These are phyloP conservation scores for Zhengitettix transpicula DNA, from an alignment of 2,888 invertebrate genomes.

Conservation along the genomic window DNA sequence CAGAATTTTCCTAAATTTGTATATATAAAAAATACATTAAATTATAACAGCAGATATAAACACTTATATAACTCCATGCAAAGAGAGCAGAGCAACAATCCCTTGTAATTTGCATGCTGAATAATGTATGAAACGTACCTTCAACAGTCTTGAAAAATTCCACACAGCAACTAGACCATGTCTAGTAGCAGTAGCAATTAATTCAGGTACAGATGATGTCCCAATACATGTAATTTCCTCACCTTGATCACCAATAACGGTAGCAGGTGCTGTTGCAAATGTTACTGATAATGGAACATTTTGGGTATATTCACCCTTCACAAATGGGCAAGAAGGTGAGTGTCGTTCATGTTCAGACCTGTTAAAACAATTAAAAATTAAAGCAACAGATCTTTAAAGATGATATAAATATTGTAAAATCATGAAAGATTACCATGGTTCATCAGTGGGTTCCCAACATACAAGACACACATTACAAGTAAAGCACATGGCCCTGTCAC, in stretches of 20 bases:
- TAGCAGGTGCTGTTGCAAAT: constrained; percentile 66
- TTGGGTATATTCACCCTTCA: constrained; percentile 86
- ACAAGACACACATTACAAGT: constrained; percentile 88
- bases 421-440: constrained; percentile 54
- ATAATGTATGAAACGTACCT: constrained; percentile 24
- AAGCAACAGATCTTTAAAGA: too few species aligned
- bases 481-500: constrained; percentile 92
- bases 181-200: constrained; percentile 31
- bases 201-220: constrained; percentile 30
- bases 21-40: too few species aligned
- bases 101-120: too few species aligned
- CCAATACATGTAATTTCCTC: constrained; percentile 39
- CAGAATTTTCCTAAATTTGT: too few species aligned
- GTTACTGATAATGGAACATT: constrained; percentile 82
- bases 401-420: background rate
- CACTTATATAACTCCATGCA: too few species aligned
- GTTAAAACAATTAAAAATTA: constrained; percentile 2
- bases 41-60: too few species aligned
- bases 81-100: too few species aligned
- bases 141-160: constrained; percentile 65
- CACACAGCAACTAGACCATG: constrained; percentile 55
- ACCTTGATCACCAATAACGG: constrained; percentile 37
- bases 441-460: constrained; percentile 93
- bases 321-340: constrained; percentile 84
- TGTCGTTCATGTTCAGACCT: constrained; percentile 87